Base-by-base conservation (phyloP, 2,888 invertebrate genomes). In the Drosophila differens region DNA sequence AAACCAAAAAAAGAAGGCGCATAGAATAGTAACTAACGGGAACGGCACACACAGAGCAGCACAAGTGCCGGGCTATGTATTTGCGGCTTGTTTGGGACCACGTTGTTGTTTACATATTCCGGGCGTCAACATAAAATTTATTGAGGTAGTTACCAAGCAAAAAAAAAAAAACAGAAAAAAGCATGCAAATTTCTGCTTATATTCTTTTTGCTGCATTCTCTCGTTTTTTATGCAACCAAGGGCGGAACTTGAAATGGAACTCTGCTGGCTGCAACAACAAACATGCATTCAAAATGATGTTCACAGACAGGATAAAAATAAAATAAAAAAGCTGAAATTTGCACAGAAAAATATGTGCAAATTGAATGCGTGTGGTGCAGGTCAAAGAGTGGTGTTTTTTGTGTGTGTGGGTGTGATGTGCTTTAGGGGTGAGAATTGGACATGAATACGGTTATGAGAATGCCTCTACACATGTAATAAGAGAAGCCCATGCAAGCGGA, bases 91-190 rank as follows among this genome's bases (percentile, higher is more conserved):
- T 51, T 68, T 51, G 44, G 14, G 41, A 51, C 60, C 14, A 28
- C 22, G 53, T 55, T 14, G 19, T 58, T 74, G 70, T 68, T 70
- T 69, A 65, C 74, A 62, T 79, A 60, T 79, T 63, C 84, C 77
- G 74, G 68, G 82, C 76, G 73, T 78, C 86, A 91, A 91, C 90
- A 81, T 72, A 33, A 79, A 90, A 90, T 91, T 85, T 91, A 87
- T 91, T 91, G 91, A 91, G 91, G 91, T 91, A 91, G 91, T 82
- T 85, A 76, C 82, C 71, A 77, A 58, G 65, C n/a, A 39, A 75
- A 65, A 70, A 74, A 74, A n/a, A 64, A 54, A 54, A 47, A 37
- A 59, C 68, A 49, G 52, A 51, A 62, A 66, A 37, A 53, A 76
- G 41, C 67, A 70, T 70, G 70, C 61, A 70, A 75, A 74, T 82